A percentile compares a stretch with the other conserved stretches of the same genome.
phyloP scores from a whole-genome alignment of 2,113 vertebrate species.

The Cyanoderma ruficeps region DNA sequence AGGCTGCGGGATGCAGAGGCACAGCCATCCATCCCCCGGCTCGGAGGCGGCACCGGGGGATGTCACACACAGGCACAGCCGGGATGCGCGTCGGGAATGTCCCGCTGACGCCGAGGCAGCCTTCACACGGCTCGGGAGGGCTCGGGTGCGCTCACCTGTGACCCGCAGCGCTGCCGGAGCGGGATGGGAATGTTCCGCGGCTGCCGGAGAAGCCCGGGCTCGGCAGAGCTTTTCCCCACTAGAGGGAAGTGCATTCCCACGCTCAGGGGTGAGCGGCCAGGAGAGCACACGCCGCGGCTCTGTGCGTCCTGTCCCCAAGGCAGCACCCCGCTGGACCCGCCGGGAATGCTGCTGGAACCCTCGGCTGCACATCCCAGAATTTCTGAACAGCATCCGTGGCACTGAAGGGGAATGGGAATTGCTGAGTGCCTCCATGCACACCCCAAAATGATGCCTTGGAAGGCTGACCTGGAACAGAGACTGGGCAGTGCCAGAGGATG shows the following conservation, averaged over 20 bases:
- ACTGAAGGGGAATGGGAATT: not conserved
- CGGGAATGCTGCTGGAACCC: not conserved
- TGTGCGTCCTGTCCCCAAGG: accelerated
- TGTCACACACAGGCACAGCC: accelerated
- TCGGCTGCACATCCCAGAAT: accelerated
- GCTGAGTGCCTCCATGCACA: accelerated
- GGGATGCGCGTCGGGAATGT: accelerated
- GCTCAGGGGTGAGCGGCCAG: not conserved
- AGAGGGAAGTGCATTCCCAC: conserved; percentile 62
- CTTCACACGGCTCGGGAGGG: accelerated
- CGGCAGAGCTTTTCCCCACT: conserved; percentile 45
- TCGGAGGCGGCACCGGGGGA: not conserved
- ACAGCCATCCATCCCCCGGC: not conserved
- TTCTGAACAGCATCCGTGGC: not conserved
- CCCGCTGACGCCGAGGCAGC: accelerated
- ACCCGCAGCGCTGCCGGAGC: not conserved
- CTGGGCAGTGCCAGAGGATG: too few species aligned
- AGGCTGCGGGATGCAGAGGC: too few species aligned
- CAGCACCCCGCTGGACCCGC: accelerated
- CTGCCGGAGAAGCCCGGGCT: not conserved
- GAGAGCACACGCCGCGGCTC: not conserved
- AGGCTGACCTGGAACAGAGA: too few species aligned
- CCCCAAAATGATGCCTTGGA: too few species aligned
- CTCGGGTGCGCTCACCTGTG: not conserved
- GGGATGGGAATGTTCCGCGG: not conserved